Conservation (phyloP, 2,113 vertebrate genomes). For the Atractosteus spatula region DNA sequence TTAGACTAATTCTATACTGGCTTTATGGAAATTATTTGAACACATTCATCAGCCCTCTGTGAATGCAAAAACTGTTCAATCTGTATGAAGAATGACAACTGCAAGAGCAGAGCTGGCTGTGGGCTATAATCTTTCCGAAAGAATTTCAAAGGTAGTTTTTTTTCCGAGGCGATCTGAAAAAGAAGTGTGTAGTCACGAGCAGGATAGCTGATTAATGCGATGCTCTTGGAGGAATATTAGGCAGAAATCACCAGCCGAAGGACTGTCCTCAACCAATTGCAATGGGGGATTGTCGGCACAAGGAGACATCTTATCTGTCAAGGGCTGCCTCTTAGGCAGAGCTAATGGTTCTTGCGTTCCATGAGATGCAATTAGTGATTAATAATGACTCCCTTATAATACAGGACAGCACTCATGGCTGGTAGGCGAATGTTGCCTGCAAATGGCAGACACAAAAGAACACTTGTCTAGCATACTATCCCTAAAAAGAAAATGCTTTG, state of each 20-base stretch:
- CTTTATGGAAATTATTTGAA: too few species aligned
- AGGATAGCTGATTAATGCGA: background rate
- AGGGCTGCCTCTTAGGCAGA: background rate
- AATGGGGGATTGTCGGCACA: background rate
- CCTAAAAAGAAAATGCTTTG: background rate
- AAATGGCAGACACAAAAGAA: background rate
- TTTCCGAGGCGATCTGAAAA: background rate
- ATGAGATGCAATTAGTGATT: slow-evolving; percentile 10
- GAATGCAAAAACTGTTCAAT: too few species aligned
- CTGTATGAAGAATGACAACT: too few species aligned
- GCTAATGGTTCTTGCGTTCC: background rate
- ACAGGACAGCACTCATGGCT: background rate
- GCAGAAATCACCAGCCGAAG: background rate
- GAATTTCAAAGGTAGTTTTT: background rate
- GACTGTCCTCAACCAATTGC: background rate
- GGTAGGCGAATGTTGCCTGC: background rate
- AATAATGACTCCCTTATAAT: background rate
- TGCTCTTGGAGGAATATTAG: background rate
- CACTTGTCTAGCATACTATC: background rate
- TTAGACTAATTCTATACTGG: too few species aligned
- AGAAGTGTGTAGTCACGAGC: background rate
- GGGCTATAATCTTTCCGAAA: background rate
- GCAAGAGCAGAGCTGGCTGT: too few species aligned
- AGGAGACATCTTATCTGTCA: slow-evolving; percentile 7
- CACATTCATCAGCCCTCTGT: too few species aligned